Evolutionary conservation across 2,113 vertebrate species (phyloP), one percentile per base, ranked within the genome.

Genomic region (Columba livia): DNA sequence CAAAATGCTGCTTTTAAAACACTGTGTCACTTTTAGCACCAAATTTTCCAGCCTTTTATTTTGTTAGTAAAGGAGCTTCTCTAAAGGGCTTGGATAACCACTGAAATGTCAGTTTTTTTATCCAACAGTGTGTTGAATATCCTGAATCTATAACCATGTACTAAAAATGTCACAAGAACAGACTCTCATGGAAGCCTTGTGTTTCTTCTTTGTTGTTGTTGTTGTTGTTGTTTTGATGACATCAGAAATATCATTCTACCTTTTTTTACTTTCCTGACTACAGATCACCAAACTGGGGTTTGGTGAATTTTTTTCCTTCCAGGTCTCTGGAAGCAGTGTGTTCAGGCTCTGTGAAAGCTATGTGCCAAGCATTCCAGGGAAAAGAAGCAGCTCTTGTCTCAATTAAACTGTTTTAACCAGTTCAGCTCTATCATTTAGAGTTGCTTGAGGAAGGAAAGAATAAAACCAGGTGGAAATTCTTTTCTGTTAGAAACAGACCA

Each of bases 311-410:
- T 73, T 66, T 53, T 53, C 26, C 6, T 58, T 5, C 8, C 2
- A 2, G 6, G 2, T 38, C 31, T 61, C 64, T 80, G 24, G 20
- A 77, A 66, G 5, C 10, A 2, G 2, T 36, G 16, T 1, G 0
- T 66, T 75, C 29, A 77, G 31, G 23, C 47, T 71, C 17, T 29
- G 12, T 23, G 54, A 80, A 66, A n/a, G 5, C 20, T 65, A 10
- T 60, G 7, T 57, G 11, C 18, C 36, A n/a, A 58, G 11, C 58
- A 50, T 36, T 18, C 10, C 4, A 1, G 29, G 44, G 32, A 69
- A 24, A 4, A 51, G 25, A 66, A 44, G 38, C 18, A 58, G 31
- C 29, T 77, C 4, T 19, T 83, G 1, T 38, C 40, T 73, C 17
- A 47, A 11, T 50, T 66, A 26, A 88, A 74, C 23, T 67, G 8